Conservation (phyloP, 1,140 invertebrate genomes). For the Scaptomyza hsui region DNA sequence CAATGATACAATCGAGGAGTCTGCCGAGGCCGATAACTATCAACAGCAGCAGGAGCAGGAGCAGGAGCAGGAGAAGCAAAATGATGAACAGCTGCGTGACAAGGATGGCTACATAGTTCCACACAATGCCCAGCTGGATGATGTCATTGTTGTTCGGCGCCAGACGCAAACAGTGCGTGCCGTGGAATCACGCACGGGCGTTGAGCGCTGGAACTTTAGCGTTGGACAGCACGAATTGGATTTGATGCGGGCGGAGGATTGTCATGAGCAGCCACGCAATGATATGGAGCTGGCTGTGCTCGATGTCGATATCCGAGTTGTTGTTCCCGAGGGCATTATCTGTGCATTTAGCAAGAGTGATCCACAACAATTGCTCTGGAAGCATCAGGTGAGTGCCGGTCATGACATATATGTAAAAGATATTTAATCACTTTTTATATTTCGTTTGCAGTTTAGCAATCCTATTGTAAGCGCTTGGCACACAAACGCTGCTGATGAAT, state of each 20-base stretch:
- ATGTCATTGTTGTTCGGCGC: constrained; percentile 91
- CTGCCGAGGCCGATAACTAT: constrained; percentile 19
- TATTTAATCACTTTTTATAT: not conserved
- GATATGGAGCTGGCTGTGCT: constrained; percentile 79
- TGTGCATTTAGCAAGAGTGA: constrained; percentile 86
- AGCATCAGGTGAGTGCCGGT: constrained; percentile 88
- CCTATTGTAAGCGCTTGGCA: constrained; percentile 94
- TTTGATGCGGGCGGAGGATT: constrained; percentile 85
- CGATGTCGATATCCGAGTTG: constrained; percentile 87
- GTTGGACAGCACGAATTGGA: constrained; percentile 94
- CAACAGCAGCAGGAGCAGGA: constrained; percentile 10
- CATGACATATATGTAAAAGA: not conserved
- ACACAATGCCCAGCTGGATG: constrained; percentile 84
- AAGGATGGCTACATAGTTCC: constrained; percentile 64
- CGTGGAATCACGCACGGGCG: constrained; percentile 91
- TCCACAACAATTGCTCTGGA: constrained; percentile 87
- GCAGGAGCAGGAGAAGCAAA: constrained; percentile 7
- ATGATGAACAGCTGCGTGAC: constrained; percentile 48
- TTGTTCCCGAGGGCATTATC: constrained; percentile 91
- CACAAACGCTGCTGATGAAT: constrained; percentile 86
- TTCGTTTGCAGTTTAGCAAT: constrained; percentile 87
- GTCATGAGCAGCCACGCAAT: constrained; percentile 83
- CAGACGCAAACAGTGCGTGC: constrained; percentile 94
- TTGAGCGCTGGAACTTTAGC: constrained; percentile 98
- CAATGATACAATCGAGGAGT: constrained; percentile 48